Percentiles rank a stretch among this genome's conserved stretches.
Evolutionary conservation across 1,140 invertebrate species (phyloP).

Genomic region (Panagrolaimus sp.): DNA sequence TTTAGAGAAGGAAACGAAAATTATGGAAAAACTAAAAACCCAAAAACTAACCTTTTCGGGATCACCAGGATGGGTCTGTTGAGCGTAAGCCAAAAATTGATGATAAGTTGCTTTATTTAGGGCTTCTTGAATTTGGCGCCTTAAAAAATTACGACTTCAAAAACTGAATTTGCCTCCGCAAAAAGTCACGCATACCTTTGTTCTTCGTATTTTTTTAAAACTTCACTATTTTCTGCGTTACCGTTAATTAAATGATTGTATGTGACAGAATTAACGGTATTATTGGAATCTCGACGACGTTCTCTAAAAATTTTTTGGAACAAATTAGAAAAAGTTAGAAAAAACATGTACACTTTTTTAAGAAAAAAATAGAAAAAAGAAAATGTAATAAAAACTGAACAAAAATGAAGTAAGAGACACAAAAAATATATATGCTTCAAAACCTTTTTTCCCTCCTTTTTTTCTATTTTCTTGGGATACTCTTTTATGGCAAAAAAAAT

Average conservation of each 20-base stretch:
- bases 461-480: too few species aligned
- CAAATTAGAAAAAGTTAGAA: too few species aligned
- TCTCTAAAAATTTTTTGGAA: constrained; percentile 10
- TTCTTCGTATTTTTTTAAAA: constrained; percentile 44
- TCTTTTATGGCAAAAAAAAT: too few species aligned
- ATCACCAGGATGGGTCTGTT: constrained; percentile 88
- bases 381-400: too few species aligned
- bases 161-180: too few species aligned
- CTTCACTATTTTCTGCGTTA: constrained; percentile 36
- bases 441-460: too few species aligned
- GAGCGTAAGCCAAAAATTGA: constrained; percentile 86
- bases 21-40: not conserved
- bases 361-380: too few species aligned
- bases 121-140: constrained; percentile 80
- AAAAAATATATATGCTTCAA: too few species aligned
- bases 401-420: too few species aligned
- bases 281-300: constrained; percentile 1
- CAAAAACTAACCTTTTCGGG: constrained; percentile 69
- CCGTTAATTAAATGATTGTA: constrained; percentile 24
- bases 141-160: too few species aligned
- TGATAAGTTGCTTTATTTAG: constrained; percentile 90
- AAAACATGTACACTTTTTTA: too few species aligned
- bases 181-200: constrained; percentile 28
- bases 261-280: not conserved
- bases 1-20: not conserved